Evolutionary conservation across 2,888 invertebrate species (phyloP), one percentile per base, ranked within the genome.

Genomic region (Corythucha ciliata): DNA sequence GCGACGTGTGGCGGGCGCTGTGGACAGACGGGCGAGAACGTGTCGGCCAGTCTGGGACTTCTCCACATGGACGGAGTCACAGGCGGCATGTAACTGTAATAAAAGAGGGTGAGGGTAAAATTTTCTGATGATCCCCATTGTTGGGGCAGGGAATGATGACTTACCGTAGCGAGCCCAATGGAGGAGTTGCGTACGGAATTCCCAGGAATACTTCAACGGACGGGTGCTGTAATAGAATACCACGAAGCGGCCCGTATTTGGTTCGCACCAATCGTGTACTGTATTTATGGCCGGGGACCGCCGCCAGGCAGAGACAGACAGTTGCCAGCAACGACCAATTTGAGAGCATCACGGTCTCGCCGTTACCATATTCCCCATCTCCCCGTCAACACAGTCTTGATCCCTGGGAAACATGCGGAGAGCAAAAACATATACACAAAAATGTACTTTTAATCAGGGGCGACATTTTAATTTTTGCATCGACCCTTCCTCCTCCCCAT

Each of bases 141-240:
- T n/a, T n/a, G n/a, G n/a, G n/a, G n/a, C n/a, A n/a, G n/a, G n/a
- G n/a, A n/a, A n/a, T n/a, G n/a, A n/a, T n/a, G n/a, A 39, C 39
- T 49, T 32, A 49, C 67, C 93, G 83, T 64, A 93, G 77, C 66
- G 86, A 83, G 61, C 90, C 90, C 60, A 86, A 76, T 10, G 91
- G 91, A 57, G 92, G 85, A 58, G 91, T 88, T 32, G 92, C 93
- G 72, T 92, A 94, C 34, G 91, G 92, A 60, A 94, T 86, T 56
- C 93, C 93, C 56, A 91, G 78, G 69, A 88, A 94, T 16, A 88
- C 88, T 71, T 93, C 92, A 61, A 93, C 89, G 56, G 78, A 78
- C 57, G 83, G 84, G 68, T 83, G 79, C 65, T 85, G 82, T 46
- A 88, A 80, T 61, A 87, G 79, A 68, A 88, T 79, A 50, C 91